Evolutionary conservation across 2,888 invertebrate species (phyloP).

Genomic region (Mantis religiosa): DNA sequence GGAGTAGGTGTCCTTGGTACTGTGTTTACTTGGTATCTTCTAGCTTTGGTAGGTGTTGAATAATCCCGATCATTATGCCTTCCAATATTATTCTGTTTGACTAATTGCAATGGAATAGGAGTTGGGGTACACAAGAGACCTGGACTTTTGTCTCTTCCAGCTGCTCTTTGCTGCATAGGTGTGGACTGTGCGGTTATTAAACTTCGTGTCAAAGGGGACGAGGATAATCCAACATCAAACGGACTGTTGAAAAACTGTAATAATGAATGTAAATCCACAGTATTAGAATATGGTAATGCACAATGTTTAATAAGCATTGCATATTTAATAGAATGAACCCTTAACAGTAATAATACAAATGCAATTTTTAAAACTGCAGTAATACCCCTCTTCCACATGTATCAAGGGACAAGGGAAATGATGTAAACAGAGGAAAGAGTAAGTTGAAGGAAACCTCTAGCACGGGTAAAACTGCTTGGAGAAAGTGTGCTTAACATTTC

Average conservation of each 20-base stretch:
- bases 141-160: constrained; percentile 37
- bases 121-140: constrained; percentile 47
- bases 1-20: constrained; percentile 85
- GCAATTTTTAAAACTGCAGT: too few species aligned
- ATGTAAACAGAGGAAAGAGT: too few species aligned
- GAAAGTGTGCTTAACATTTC: too few species aligned
- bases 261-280: constrained; percentile 23
- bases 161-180: constrained; percentile 34
- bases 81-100: constrained; percentile 24
- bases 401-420: too few species aligned
- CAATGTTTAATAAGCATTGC: too few species aligned
- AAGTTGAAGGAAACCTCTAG: too few species aligned
- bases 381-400: too few species aligned
- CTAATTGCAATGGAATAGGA: constrained; percentile 37
- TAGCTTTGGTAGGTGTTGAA: constrained; percentile 29
- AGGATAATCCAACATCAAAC: constrained; percentile 54
- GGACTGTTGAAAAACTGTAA: constrained; percentile 63
- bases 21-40: constrained; percentile 37
- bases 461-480: too few species aligned
- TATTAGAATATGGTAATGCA: not conserved
- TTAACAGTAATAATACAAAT: too few species aligned
- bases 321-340: too few species aligned
- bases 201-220: constrained; percentile 50
- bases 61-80: constrained; percentile 22
- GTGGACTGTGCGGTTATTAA: constrained; percentile 40